Base-by-base conservation (phyloP, 92 coral and sea anemone genomes). In the Anthopleura xanthogrammica region DNA sequence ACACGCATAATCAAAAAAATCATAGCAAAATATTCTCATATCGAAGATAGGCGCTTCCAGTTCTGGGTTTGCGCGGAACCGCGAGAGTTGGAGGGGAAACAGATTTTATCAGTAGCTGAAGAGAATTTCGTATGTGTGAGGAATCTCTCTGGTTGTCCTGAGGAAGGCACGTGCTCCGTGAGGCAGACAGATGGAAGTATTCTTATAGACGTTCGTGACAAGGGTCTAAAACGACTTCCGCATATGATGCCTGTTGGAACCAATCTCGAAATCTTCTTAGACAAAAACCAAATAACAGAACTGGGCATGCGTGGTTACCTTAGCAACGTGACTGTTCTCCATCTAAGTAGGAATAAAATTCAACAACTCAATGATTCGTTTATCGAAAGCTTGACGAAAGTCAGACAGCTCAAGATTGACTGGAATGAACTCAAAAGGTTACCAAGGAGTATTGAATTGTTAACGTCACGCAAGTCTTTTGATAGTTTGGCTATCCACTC, bases 61-160 rank as follows among this genome's bases (percentile, higher is more conserved):
- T 82, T 91, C 19, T 94, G 98, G 95, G 78, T 87, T 56, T 94
- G 98, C 64, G 79, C 89, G 41, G 72, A 78, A 24, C 94, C 94
- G 5, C 2, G 2, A 4, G 75, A 83, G 12, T 75, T 94, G 12
- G 81, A 84, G 52, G 94, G 90, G 12, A 76, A 72, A 56, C 52
- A 77, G 4, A 62, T 90, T 8, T 66, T 90, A 29, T 43, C 86
- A 5, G 78, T 93, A 13, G 60, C 57, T 2, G 85, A 88, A 40
- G 77, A 87, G 12, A 70, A 84, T 17, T 85, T 92, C 39, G 52
- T 60, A 48, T 90, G 94, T 68, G 83, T 78, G 72, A 82, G 54
- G 56, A 64, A 85, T 70, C 60, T 87, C 2, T 23, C 60, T 5
- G 85, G 90, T 83, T 94, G 98, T 71, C 95, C 95, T 10, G 7